Conservation (phyloP, 2,797 vertebrate genomes). For the Manis pentadactyla region DNA sequence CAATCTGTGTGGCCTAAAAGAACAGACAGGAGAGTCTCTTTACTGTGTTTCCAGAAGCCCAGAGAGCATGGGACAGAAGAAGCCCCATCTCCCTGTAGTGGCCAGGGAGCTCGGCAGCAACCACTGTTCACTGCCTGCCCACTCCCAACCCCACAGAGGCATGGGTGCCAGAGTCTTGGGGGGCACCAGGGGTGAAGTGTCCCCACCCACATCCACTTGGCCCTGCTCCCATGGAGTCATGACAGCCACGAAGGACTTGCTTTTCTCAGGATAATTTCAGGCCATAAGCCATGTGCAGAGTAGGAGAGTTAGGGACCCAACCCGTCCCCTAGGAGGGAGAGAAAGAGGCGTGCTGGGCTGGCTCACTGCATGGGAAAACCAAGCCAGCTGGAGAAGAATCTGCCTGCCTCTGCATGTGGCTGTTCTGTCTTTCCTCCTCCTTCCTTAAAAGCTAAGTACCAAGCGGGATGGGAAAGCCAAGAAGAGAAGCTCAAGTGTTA, state of each 20-base stretch:
- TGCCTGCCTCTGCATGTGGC: conserved; percentile 92
- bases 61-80: conserved; percentile 84
- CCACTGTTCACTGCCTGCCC: neutral
- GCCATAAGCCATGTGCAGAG: conserved; percentile 86
- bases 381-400: conserved; percentile 88
- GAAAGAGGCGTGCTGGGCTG: conserved; percentile 87
- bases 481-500: conserved; percentile 91
- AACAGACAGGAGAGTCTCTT: conserved; percentile 82
- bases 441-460: conserved; percentile 89
- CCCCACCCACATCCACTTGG: neutral
- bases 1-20: conserved; percentile 90
- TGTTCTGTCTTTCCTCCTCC: conserved; percentile 87
- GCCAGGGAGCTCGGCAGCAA: conserved; percentile 72
- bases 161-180: conserved; percentile 78
- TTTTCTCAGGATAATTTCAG: conserved; percentile 89
- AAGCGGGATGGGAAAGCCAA: conserved; percentile 87
- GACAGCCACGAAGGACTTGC: conserved; percentile 86
- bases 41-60: conserved; percentile 85
- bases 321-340: conserved; percentile 51
- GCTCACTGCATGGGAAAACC: conserved; percentile 88
- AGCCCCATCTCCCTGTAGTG: conserved; percentile 83
- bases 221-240: neutral
- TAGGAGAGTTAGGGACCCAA: conserved; percentile 81
- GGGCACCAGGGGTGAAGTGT: conserved; percentile 61
- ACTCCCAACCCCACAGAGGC: neutral